A percentile compares a stretch with the other conserved stretches of the same genome.
Evolutionary conservation across 2,888 invertebrate genomes (phyloP).

Genomic region (Luffia ferchaultella): DNA sequence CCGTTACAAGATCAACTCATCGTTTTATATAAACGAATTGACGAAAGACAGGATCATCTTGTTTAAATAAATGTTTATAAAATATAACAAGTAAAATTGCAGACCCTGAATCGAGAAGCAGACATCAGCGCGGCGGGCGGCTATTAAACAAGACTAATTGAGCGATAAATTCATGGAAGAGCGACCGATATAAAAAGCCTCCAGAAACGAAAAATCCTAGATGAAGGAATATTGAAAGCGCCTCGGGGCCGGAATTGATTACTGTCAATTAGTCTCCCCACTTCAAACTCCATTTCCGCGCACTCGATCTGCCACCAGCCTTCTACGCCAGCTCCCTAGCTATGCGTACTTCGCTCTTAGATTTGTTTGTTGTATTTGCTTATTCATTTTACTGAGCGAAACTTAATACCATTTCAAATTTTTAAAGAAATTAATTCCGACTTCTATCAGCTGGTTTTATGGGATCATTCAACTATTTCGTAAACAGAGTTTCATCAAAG

Average conservation of each 20-base stretch:
- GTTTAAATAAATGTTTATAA: too few relatives aligned
- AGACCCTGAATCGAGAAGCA: constrained; percentile 58
- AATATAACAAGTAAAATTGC: constrained; percentile 10
- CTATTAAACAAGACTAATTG: constrained; percentile 69
- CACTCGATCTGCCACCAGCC: background rate
- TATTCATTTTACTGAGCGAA: background rate
- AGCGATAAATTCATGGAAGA: constrained; percentile 66
- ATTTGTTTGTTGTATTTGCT: background rate
- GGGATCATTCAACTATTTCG: too few relatives aligned
- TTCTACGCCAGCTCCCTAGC: background rate
- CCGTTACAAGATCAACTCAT: too few relatives aligned
- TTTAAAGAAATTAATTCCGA: too few relatives aligned
- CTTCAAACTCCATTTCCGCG: constrained; percentile 6
- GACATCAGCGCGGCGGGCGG: constrained; percentile 64
- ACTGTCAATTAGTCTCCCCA: constrained; percentile 49
- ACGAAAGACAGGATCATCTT: too few relatives aligned
- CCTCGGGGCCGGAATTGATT: constrained; percentile 54
- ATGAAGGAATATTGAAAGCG: constrained; percentile 62
- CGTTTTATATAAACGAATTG: too few relatives aligned
- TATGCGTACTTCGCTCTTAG: background rate
- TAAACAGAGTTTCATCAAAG: too few relatives aligned
- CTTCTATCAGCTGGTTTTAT: too few relatives aligned
- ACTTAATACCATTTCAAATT: too few relatives aligned
- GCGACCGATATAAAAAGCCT: constrained; percentile 51
- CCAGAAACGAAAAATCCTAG: constrained; percentile 33